Percentiles rank a stretch among this genome's conserved stretches.
Conservation (phyloP, 2,888 invertebrate genomes). For the Tridacna gigas region DNA sequence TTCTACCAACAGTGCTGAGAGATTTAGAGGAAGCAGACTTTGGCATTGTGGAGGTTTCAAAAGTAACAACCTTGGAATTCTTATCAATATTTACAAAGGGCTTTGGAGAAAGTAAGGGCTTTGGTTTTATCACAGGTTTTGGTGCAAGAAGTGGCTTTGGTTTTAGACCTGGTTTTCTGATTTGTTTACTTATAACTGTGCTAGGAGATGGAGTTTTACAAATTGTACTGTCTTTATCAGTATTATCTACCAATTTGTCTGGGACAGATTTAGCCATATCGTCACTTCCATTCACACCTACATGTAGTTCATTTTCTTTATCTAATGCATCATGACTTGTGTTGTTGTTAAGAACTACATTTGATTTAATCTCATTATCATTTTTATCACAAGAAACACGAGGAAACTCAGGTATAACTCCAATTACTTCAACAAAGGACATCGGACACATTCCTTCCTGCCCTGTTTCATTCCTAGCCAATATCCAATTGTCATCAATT, state of each 20-base stretch:
- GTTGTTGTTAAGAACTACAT: background rate
- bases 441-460: constrained; percentile 83
- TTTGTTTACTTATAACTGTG: constrained; percentile 4
- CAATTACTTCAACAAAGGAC: constrained; percentile 81
- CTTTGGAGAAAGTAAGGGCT: constrained; percentile 69
- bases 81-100: constrained; percentile 51
- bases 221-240: background rate
- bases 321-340: background rate
- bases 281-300: background rate
- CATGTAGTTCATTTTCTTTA: background rate
- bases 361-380: constrained; percentile 48
- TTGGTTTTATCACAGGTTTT: constrained; percentile 78
- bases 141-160: constrained; percentile 73
- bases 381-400: constrained; percentile 45
- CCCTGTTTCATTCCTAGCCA: constrained; percentile 82
- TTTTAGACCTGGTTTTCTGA: constrained; percentile 39
- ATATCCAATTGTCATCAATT: constrained; percentile 84
- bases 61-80: constrained; percentile 33
- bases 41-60: constrained; percentile 41
- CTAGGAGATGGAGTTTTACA: background rate
- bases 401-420: constrained; percentile 42
- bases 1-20: constrained; percentile 15
- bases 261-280: background rate
- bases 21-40: constrained; percentile 52
- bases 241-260: background rate